These are phyloP conservation scores for Dermatemys mawii DNA, from an alignment of 2,113 vertebrate species.

Conservation along the genomic window DNA sequence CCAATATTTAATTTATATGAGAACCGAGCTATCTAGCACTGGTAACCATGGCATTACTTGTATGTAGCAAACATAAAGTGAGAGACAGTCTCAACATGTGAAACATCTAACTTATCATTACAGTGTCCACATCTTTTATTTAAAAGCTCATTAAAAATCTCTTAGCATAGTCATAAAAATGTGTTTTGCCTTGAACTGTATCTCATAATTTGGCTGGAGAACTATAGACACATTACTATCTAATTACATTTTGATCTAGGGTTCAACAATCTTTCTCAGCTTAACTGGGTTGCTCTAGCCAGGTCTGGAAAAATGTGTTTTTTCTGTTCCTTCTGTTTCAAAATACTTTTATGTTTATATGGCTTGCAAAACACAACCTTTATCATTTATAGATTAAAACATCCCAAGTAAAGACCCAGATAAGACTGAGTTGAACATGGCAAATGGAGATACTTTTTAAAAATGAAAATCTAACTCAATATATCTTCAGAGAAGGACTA, in stretches of 20 bases:
- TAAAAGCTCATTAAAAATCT: not conserved
- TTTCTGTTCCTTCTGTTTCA: not conserved
- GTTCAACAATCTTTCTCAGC: not conserved
- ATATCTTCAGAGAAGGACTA: not conserved
- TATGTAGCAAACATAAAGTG: not conserved
- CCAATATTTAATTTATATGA: not conserved
- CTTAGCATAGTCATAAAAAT: not conserved
- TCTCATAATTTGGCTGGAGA: not conserved
- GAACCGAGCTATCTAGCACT: not conserved
- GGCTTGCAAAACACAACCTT: not conserved
- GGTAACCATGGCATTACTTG: not conserved
- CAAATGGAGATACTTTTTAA: not conserved
- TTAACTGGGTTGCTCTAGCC: constrained; percentile 20
- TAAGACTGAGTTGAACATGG: not conserved
- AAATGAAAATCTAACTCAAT: not conserved
- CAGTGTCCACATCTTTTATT: not conserved
- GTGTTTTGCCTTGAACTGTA: not conserved
- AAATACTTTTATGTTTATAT: constrained; percentile 23
- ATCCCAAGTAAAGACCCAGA: constrained; percentile 16
- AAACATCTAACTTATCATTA: accelerated
- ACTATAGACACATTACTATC: not conserved
- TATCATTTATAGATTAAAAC: constrained; percentile 30
- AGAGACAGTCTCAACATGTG: not conserved
- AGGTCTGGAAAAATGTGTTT: not conserved
- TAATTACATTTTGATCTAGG: not conserved